Percentiles rank a stretch among this genome's conserved stretches.
phyloP scores from a whole-genome alignment of 2,797 vertebrate genomes.

The Bovichtus diacanthus region DNA sequence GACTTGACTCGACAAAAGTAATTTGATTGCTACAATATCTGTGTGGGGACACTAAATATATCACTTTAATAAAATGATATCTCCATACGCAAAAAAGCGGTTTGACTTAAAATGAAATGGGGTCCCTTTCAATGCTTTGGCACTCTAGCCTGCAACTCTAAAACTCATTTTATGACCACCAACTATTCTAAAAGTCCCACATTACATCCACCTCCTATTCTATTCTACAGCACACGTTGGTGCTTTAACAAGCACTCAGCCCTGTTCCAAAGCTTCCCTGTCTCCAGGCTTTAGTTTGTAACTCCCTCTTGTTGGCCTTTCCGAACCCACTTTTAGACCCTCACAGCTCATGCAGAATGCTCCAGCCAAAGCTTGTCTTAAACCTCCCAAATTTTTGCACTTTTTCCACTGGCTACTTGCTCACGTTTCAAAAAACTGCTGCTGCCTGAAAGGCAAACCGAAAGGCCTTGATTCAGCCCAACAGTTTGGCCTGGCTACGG shows the following conservation, averaged over 20 bases:
- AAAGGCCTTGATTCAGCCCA: not conserved
- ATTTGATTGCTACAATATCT: too few relatives aligned
- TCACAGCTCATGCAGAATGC: not conserved
- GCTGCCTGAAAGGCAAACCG: not conserved
- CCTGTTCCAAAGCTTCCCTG: not conserved
- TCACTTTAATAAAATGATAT: too few relatives aligned
- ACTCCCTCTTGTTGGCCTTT: slow-evolving; percentile 1
- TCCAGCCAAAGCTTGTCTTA: not conserved
- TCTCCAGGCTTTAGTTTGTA: not conserved
- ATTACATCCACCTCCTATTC: not conserved
- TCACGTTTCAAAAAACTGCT: not conserved
- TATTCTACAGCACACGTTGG: not conserved
- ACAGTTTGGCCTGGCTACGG: slow-evolving; percentile 3
- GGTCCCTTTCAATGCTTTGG: not conserved
- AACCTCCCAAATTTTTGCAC: not conserved
- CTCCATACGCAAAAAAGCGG: not conserved
- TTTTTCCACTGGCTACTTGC: not conserved
- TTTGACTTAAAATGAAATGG: not conserved
- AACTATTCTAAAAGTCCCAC: not conserved
- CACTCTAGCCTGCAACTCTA: not conserved
- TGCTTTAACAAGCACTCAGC: not conserved
- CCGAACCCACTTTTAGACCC: not conserved
- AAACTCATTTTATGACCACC: not conserved
- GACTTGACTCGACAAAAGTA: too few relatives aligned
- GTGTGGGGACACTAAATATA: too few relatives aligned